Percentiles rank a stretch among this genome's conserved stretches.
Conservation (phyloP, 2,113 vertebrate species). For the Benitochromis conjunctus region DNA sequence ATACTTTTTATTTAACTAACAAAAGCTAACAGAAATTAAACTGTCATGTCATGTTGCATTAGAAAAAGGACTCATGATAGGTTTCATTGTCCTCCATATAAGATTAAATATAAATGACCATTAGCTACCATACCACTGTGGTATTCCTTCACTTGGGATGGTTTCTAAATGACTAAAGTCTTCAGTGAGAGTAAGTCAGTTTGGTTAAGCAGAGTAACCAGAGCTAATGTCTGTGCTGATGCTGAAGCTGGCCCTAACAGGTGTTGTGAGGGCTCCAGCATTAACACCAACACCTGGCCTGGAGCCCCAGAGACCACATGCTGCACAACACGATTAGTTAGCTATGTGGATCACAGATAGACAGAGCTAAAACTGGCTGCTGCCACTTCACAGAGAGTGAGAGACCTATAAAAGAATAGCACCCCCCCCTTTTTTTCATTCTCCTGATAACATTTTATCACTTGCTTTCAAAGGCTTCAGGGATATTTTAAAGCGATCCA, state of each 20-base stretch:
- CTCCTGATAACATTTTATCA: constrained; percentile 65
- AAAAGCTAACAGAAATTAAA: background rate
- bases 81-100: background rate
- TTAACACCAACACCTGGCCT: constrained; percentile 67
- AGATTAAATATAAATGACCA: background rate
- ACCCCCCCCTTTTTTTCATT: background rate
- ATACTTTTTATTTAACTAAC: background rate
- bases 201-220: constrained; percentile 36
- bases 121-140: background rate
- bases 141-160: background rate
- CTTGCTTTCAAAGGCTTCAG: constrained; percentile 44
- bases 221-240: background rate
- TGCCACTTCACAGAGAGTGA: constrained; percentile 44
- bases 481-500: constrained; percentile 54
- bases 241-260: constrained; percentile 49
- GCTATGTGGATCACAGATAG: constrained; percentile 55
- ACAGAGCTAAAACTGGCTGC: constrained; percentile 37
- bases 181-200: background rate
- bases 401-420: constrained; percentile 27
- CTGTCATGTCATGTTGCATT: background rate
- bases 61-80: background rate
- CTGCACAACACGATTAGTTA: constrained; percentile 57
- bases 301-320: constrained; percentile 50
- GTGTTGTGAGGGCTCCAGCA: constrained; percentile 53
- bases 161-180: background rate